phyloP scores from a whole-genome alignment of 1,140 invertebrate genomes.

The Ceratosolen solmsi region DNA sequence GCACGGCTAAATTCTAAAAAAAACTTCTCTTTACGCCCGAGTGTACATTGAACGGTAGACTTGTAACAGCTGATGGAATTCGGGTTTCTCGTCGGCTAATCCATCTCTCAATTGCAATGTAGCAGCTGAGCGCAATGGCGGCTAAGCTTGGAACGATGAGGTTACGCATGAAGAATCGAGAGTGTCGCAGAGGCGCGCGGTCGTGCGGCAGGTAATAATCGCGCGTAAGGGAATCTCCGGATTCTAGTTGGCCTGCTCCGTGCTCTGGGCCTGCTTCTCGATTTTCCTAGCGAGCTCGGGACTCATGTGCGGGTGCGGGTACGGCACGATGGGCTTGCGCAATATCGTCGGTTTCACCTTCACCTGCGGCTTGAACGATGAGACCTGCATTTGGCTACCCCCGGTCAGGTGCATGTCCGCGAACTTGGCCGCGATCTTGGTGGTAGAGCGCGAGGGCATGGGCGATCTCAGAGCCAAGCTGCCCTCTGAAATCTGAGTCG shows the following conservation, averaged over 20 bases:
- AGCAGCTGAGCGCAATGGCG: too few species aligned
- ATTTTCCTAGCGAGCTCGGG: conserved; percentile 70
- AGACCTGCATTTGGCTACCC: conserved; percentile 66
- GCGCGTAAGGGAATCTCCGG: too few species aligned
- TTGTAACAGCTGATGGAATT: conserved; percentile 62
- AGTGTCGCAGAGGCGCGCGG: not conserved
- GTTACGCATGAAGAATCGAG: too few species aligned
- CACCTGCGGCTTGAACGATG: conserved; percentile 80
- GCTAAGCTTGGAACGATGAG: too few species aligned
- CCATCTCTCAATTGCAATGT: too few species aligned
- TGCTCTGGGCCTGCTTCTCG: conserved; percentile 69
- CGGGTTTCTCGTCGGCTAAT: too few species aligned
- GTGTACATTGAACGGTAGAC: conserved; percentile 39
- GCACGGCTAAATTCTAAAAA: not conserved
- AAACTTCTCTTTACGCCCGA: conserved; percentile 28
- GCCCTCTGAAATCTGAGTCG: conserved; percentile 62
- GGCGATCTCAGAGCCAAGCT: conserved; percentile 65
- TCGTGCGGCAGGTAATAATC: too few species aligned
- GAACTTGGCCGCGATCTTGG: conserved; percentile 76
- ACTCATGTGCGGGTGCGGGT: conserved; percentile 68
- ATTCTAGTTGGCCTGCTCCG: conserved; percentile 58
- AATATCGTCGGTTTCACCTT: conserved; percentile 84
- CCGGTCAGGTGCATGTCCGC: conserved; percentile 76
- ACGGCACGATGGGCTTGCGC: conserved; percentile 79
- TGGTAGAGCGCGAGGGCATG: conserved; percentile 75